Evolutionary conservation across 2,797 vertebrate genomes (phyloP), one percentile per base, ranked within the genome.

Genomic region (Synaphobranchus kaupii): DNA sequence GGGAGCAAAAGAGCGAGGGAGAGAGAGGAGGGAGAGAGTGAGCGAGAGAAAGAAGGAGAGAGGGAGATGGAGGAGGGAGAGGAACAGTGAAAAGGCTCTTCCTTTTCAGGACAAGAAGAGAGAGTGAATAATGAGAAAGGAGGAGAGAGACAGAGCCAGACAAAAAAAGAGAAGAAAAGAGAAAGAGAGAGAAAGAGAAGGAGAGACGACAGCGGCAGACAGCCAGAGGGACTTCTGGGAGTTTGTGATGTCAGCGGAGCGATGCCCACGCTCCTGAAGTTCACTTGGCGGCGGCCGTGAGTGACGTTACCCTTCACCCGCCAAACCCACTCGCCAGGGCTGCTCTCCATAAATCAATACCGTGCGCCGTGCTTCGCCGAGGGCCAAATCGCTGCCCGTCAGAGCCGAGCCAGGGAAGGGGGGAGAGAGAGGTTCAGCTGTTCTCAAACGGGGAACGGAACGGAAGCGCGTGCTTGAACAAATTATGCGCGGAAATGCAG

Each of bases 241-340:
- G 12, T 6, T 84, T 86, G 85, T 56, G 63, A 90, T 86, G 84
- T 90, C 80, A 82, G 80, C 85, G 80, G 88, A 85, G 86, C 81
- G 87, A 63, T n/a, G 39, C 86, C 85, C 86, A 80, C 85, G 52
- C 84, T 83, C 86, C 84, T 22, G 54, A 85, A 87, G 63, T 86
- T 76, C 66, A 68, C 31, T 78, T 20, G 3, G 31, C 31, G 39
- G 54, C 84, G 34, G 31, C 15, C 44, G 81, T 80, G 84, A 66
- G 39, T 82, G 60, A 87, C 78, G 54, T 20, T 6, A 15, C 68
- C 52, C 6, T 8, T 10, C 63, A 28, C 31, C 86, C 34, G 73
- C 50, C 39, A 76, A 80, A 50, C 86, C 85, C 80, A 52, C 85
- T 31, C 12, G 44, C 50, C 50, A 58, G 85, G 71, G 73, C 50